These are phyloP conservation scores for Mormoops blainvillei DNA, from an alignment of 2,113 vertebrate genomes.

Conservation along the genomic window DNA sequence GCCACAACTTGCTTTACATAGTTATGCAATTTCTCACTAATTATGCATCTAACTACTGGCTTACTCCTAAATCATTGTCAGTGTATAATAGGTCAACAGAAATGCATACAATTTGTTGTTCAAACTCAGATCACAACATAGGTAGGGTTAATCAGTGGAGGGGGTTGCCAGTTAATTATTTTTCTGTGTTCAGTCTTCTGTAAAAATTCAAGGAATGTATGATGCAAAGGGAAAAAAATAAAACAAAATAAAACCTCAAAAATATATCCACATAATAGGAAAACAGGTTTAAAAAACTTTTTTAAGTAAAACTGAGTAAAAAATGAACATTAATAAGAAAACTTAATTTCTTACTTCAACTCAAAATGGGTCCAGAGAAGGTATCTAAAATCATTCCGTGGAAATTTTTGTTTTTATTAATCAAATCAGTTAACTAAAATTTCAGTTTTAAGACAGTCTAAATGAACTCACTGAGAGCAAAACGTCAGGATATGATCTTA, in stretches of 20 bases:
- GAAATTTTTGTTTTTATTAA: not conserved
- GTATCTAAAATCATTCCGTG: not conserved
- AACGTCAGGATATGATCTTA: not conserved
- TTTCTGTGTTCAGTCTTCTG: not conserved
- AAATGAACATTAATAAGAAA: not conserved
- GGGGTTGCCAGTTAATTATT: constrained; percentile 12
- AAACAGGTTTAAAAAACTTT: not conserved
- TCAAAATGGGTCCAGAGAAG: not conserved
- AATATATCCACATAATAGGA: not conserved
- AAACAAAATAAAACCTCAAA: not conserved
- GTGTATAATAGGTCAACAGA: not conserved
- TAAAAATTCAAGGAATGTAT: not conserved
- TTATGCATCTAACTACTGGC: not conserved
- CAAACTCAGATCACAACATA: not conserved
- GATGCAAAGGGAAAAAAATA: not conserved
- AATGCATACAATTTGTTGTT: not conserved
- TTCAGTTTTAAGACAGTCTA: not conserved
- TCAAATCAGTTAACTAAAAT: not conserved
- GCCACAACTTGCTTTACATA: not conserved
- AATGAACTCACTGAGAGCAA: not conserved
- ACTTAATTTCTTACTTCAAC: not conserved
- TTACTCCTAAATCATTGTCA: not conserved
- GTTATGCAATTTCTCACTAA: not conserved
- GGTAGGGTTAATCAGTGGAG: not conserved
- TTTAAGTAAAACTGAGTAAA: not conserved